These are phyloP conservation scores for Phortica magna DNA, from an alignment of 2,888 invertebrate species.

Conservation along the genomic window DNA sequence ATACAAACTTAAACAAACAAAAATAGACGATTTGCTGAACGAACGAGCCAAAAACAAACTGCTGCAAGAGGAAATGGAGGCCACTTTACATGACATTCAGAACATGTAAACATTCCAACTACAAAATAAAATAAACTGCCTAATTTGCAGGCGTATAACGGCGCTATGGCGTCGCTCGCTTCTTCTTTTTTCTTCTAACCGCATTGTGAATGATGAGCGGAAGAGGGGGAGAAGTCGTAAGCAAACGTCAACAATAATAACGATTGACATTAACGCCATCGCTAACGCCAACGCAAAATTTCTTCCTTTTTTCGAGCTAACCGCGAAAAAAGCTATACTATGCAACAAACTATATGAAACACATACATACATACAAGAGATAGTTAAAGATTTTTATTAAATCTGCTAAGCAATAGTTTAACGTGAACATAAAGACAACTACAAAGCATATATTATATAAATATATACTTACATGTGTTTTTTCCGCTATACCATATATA, in stretches of 20 bases:
- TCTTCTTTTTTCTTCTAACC: not conserved
- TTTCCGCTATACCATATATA: not conserved
- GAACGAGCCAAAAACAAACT: constrained; percentile 97
- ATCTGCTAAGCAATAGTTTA: constrained; percentile 43
- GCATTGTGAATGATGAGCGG: not conserved
- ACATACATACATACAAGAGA: constrained; percentile 20
- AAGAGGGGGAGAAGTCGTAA: not conserved
- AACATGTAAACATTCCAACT: constrained; percentile 88
- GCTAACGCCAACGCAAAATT: constrained; percentile 17
- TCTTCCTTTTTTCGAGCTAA: constrained; percentile 29
- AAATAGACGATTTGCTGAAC: constrained; percentile 92
- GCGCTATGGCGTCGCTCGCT: not conserved
- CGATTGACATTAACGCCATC: not conserved
- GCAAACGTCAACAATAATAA: not conserved
- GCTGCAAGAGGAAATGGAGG: constrained; percentile 99
- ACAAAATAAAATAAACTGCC: constrained; percentile 67
- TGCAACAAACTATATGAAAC: constrained; percentile 40
- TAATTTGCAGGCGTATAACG: constrained; percentile 56
- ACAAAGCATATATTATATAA: not conserved
- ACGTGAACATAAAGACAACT: constrained; percentile 18
- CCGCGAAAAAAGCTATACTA: constrained; percentile 51
- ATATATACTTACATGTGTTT: not conserved
- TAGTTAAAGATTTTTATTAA: constrained; percentile 40
- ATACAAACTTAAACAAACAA: constrained; percentile 37
- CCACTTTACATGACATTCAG: constrained; percentile 99